Percentiles rank a stretch among this genome's conserved stretches.
These are phyloP conservation scores for Drosophila repleta DNA, from an alignment of 1,140 invertebrate genomes.

Conservation along the genomic window DNA sequence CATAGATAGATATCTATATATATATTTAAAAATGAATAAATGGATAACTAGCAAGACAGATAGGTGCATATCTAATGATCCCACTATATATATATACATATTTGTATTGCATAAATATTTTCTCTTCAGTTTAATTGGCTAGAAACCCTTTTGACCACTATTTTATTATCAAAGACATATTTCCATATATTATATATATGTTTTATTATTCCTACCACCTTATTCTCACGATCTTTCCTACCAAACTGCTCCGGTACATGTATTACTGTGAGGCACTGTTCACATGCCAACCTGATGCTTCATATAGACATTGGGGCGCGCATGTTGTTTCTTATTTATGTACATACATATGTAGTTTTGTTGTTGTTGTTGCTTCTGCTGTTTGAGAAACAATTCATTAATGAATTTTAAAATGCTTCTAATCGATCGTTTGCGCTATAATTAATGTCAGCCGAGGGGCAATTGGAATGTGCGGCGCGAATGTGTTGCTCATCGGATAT, in stretches of 20 bases:
- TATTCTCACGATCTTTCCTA: not conserved
- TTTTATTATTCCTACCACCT: not conserved
- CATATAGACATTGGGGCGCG: conserved; percentile 59
- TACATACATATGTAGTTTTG: conserved; percentile 63
- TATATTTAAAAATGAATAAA: no score
- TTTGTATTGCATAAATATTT: no score
- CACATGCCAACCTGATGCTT: conserved; percentile 44
- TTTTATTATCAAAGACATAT: not conserved
- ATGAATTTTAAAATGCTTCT: conserved; percentile 80
- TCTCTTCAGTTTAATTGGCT: no score
- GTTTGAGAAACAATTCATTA: conserved; percentile 80
- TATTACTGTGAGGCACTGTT: conserved; percentile 46
- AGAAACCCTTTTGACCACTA: no score
- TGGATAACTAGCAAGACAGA: no score
- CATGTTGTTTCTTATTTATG: conserved; percentile 68
- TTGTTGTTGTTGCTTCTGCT: conserved; percentile 43
- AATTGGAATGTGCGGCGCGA: conserved; percentile 76
- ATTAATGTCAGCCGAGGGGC: conserved; percentile 73
- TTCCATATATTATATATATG: not conserved
- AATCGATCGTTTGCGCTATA: conserved; percentile 81
- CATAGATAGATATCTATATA: no score
- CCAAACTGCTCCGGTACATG: not conserved
- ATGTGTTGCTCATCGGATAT: conserved; percentile 37
- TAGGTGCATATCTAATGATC: no score
- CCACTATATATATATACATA: no score